Evolutionary conservation across 2,888 invertebrate species (phyloP).

Genomic region (Cancer borealis): DNA sequence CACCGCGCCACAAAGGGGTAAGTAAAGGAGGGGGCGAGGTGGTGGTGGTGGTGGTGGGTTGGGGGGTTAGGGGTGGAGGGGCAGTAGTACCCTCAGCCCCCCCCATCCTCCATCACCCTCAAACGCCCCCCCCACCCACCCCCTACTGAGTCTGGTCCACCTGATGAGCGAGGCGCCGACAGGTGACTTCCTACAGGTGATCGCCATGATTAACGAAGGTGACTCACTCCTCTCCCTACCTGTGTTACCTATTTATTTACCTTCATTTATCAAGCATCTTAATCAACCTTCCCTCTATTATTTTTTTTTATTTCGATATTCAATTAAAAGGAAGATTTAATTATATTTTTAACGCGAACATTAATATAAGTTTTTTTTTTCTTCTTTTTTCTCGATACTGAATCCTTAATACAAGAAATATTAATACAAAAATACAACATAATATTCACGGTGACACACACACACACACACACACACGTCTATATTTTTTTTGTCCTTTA

Average conservation of each 20-base stretch:
- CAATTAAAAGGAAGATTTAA: no score
- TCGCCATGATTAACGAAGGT: background rate
- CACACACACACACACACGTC: no score
- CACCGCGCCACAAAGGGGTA: background rate
- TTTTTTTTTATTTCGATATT: no score
- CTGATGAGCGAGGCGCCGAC: constrained; percentile 17
- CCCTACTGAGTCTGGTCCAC: background rate
- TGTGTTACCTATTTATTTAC: background rate
- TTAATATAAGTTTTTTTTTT: no score
- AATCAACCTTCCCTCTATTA: no score
- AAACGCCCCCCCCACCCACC: background rate
- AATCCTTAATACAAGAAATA: no score
- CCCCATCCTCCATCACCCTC: background rate
- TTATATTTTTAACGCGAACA: no score
- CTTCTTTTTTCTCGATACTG: no score
- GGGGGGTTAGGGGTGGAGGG: background rate
- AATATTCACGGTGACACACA: no score
- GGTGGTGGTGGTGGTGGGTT: background rate
- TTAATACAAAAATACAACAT: no score
- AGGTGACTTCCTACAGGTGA: constrained; percentile 9
- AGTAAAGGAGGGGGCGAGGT: background rate
- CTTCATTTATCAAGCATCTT: no score
- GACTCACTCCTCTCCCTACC: background rate
- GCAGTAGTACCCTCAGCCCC: background rate
- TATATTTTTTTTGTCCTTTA: no score